Evolutionary conservation across 2,797 vertebrate species (phyloP), one percentile per base, ranked within the genome.

Genomic region (Cossypha dichroa): DNA sequence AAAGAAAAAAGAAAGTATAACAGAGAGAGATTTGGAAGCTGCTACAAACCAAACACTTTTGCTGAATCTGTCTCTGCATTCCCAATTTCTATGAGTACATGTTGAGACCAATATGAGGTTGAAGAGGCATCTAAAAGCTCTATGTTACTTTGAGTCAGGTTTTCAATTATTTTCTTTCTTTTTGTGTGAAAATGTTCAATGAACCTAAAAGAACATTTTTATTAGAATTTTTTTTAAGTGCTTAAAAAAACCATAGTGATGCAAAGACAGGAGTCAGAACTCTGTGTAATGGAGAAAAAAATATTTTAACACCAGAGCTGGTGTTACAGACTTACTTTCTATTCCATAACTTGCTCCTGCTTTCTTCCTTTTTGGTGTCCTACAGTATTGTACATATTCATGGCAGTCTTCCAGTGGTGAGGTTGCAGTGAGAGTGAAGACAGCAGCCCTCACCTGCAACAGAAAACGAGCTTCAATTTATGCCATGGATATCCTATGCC

Each of bases 321-420:
- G 11, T 29, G 14, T 21, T 13, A 41, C 0, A 14, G 18, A 54
- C 6, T 29, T 41, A 23, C n/a, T 76, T 82, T 74, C 55, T 73
- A 49, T 58, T 46, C 31, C 25, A 34, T 19, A 41, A 3, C 34
- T 73, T 66, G 43, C 34, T 36, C 55, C 38, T 46, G 5, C 8
- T 67, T 85, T 69, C 36, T 72, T 73, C 36, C 15, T 55, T 64
- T 68, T 23, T 0, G 0, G 13, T 49, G 21, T 90, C 31, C 43
- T 33, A 14, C 1, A 26, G 1, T 16, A 12, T 26, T 1, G 2
- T 11, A 25, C 5, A 11, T 40, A 23, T 20, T 34, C 16, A 19
- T 2, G 8, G 28, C 13, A 9, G 11, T 31, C 23, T 66, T 68
- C 70, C 23, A 54, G 38, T 11, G 8, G n/a, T 16, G 48, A 74